A percentile compares a stretch with the other conserved stretches of the same genome.
phyloP scores from a whole-genome alignment of 1,140 invertebrate genomes.

The Drosophila nigromelanica region DNA sequence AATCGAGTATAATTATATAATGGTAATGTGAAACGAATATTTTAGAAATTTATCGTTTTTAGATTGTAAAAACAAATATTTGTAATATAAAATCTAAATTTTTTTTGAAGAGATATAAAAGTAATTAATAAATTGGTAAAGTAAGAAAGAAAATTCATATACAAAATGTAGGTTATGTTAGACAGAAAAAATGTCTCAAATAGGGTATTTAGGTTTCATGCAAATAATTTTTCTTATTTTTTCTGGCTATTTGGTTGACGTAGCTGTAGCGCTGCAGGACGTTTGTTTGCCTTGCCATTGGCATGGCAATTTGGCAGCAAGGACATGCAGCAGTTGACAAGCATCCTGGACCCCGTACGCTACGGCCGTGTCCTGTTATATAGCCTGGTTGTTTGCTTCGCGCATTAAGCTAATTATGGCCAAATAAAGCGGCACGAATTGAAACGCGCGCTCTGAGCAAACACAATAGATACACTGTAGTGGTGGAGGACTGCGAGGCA shows the following conservation, averaged over 20 bases:
- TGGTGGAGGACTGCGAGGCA: not conserved
- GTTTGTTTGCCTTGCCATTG: conserved; percentile 67
- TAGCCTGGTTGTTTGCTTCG: conserved; percentile 68
- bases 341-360: conserved; percentile 4
- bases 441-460: conserved; percentile 63
- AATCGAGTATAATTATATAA: no score
- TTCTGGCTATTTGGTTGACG: conserved; percentile 42
- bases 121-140: no score
- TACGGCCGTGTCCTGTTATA: conserved; percentile 1
- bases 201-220: conserved; percentile 6
- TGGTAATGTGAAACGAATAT: no score
- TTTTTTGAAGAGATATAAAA: no score
- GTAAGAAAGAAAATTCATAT: not conserved
- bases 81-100: no score
- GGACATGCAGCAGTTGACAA: conserved; percentile 50
- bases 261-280: conserved; percentile 32
- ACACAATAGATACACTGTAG: conserved; percentile 11
- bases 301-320: conserved; percentile 61
- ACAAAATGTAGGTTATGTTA: no score
- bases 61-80: no score
- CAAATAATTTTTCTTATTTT: conserved; percentile 30
- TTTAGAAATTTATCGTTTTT: no score
- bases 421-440: conserved; percentile 77
- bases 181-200: no score
- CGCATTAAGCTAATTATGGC: conserved; percentile 82